Conservation (phyloP, 1,140 invertebrate genomes). For the Bombyx mandarina region DNA sequence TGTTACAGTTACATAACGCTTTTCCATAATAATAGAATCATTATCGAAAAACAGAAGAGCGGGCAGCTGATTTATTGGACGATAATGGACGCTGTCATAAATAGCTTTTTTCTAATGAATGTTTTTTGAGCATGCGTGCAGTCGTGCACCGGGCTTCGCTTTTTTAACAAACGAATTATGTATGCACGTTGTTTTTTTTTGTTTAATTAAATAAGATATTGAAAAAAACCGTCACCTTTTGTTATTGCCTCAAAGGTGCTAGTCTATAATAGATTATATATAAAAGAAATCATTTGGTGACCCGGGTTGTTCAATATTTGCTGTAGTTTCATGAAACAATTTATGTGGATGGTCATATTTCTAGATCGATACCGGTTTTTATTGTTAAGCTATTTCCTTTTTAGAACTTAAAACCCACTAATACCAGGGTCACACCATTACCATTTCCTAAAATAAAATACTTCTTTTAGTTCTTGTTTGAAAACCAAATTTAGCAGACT, state of each 20-base stretch:
- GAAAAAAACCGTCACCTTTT: slow-evolving; percentile 26
- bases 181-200: slow-evolving; percentile 29
- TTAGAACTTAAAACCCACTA: no score
- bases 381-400: no score
- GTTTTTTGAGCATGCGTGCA: slow-evolving; percentile 40
- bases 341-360: no score
- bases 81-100: slow-evolving; percentile 68
- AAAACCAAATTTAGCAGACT: no score
- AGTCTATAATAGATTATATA: no score
- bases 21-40: slow-evolving; percentile 72
- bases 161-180: slow-evolving; percentile 39
- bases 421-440: no score
- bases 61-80: slow-evolving; percentile 69
- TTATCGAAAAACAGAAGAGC: slow-evolving; percentile 70
- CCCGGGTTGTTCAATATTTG: no score
- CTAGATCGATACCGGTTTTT: no score
- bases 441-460: no score
- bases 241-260: slow-evolving; percentile 15
- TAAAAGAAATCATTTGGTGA: no score
- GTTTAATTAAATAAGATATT: slow-evolving; percentile 1
- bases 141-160: slow-evolving; percentile 34
- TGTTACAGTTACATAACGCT: slow-evolving; percentile 69
- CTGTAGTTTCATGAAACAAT: no score
- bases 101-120: slow-evolving; percentile 62
- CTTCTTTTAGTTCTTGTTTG: no score